phyloP scores from a whole-genome alignment of 2,113 vertebrate species.

The Festucalex cinctus region DNA sequence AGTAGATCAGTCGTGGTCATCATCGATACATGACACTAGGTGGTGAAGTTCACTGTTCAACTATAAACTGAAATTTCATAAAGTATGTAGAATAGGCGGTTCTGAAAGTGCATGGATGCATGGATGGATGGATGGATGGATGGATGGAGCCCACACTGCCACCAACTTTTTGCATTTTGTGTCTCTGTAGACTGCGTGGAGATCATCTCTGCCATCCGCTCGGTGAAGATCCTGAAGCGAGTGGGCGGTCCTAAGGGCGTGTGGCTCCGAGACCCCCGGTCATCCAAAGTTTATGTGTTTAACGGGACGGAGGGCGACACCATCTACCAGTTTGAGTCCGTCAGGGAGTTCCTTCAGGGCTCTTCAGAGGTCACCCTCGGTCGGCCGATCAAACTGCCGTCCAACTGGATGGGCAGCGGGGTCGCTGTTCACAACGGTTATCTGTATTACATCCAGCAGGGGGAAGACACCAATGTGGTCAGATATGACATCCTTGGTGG shows the following conservation, averaged over 20 bases:
- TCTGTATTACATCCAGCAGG: constrained; percentile 81
- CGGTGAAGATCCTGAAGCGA: constrained; percentile 94
- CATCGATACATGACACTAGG: too few relatives aligned
- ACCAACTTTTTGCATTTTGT: not conserved
- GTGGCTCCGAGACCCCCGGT: constrained; percentile 87
- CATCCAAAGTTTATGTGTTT: constrained; percentile 87
- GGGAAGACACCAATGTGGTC: constrained; percentile 80
- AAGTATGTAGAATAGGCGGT: too few relatives aligned
- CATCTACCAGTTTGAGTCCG: constrained; percentile 80
- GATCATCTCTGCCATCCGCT: constrained; percentile 84
- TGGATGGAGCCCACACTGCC: not conserved
- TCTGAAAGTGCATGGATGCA: too few relatives aligned
- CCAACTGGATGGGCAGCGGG: constrained; percentile 82
- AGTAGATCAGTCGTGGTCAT: too few relatives aligned
- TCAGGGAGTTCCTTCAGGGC: constrained; percentile 78
- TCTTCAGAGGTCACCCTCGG: constrained; percentile 74
- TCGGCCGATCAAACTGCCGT: constrained; percentile 79
- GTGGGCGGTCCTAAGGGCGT: constrained; percentile 81
- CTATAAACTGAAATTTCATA: too few relatives aligned
- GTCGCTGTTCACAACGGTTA: constrained; percentile 82
- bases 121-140: too few relatives aligned
- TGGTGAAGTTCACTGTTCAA: too few relatives aligned
- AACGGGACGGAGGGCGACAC: constrained; percentile 83
- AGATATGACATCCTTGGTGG: constrained; percentile 84
- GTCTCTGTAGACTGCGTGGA: constrained; percentile 82